Conservation (phyloP, 1,140 invertebrate genomes). For the Anadara kagoshimensis region DNA sequence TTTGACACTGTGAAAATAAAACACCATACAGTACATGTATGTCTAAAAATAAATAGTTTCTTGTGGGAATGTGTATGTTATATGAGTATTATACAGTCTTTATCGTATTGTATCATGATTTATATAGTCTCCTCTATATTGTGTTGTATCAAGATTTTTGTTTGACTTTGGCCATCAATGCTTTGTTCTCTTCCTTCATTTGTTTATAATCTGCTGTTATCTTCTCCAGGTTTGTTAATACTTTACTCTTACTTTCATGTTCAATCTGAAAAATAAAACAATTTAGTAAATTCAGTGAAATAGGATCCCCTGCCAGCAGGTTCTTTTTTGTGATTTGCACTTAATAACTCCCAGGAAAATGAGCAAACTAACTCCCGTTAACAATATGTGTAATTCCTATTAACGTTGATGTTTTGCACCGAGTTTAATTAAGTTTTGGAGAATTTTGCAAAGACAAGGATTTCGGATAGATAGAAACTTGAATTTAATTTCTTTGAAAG, state of each 20-base stretch:
- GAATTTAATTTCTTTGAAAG: too few relatives aligned
- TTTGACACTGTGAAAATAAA: too few relatives aligned
- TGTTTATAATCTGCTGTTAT: constrained; percentile 88
- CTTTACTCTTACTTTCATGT: constrained; percentile 86
- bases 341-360: too few relatives aligned
- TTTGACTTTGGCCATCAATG: constrained; percentile 78
- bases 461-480: too few relatives aligned
- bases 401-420: too few relatives aligned
- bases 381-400: too few relatives aligned
- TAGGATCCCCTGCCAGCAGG: too few relatives aligned
- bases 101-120: not conserved
- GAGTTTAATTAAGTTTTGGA: too few relatives aligned
- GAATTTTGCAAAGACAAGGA: too few relatives aligned
- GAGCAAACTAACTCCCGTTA: too few relatives aligned
- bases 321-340: too few relatives aligned
- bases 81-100: not conserved
- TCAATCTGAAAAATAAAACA: constrained; percentile 80
- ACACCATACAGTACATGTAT: not conserved
- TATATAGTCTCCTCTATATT: not conserved
- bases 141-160: constrained; percentile 48
- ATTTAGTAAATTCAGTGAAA: too few relatives aligned
- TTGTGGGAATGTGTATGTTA: not conserved
- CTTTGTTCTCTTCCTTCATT: constrained; percentile 85
- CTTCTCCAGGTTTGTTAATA: constrained; percentile 87
- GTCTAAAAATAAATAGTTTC: not conserved